Evolutionary conservation across 2,113 vertebrate species (phyloP).

Genomic region (Muntiacus reevesi): DNA sequence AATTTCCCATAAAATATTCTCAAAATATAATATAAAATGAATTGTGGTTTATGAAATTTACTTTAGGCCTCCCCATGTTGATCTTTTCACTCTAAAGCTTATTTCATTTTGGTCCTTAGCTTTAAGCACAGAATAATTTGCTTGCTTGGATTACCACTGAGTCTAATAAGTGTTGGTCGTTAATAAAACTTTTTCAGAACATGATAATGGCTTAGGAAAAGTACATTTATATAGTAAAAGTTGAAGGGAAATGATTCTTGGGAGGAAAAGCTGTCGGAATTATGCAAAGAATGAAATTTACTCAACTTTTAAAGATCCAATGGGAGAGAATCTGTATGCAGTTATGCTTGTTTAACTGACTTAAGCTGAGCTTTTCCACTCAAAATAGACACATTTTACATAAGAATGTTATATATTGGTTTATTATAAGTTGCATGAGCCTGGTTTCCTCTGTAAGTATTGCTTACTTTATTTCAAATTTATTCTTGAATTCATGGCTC

Average conservation of each 20-base stretch:
- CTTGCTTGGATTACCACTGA: background rate
- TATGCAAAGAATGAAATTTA: constrained; percentile 70
- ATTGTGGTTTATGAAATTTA: constrained; percentile 31
- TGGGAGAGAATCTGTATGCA: constrained; percentile 35
- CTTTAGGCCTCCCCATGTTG: background rate
- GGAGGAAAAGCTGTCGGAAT: constrained; percentile 46
- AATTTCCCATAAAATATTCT: background rate
- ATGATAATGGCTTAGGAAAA: constrained; percentile 29
- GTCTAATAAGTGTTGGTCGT: constrained; percentile 4
- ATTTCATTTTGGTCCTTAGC: constrained; percentile 10
- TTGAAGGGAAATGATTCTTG: constrained; percentile 37
- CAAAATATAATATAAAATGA: background rate
- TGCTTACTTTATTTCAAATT: constrained; percentile 45
- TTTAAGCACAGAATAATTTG: constrained; percentile 24
- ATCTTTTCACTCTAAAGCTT: background rate
- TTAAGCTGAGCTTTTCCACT: background rate
- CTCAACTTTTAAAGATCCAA: constrained; percentile 52
- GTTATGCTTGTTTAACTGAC: constrained; percentile 49
- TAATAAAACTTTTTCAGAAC: constrained; percentile 48
- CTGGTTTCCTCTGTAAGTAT: constrained; percentile 27
- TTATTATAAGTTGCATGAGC: constrained; percentile 30
- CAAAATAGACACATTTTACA: constrained; percentile 68
- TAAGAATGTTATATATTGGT: constrained; percentile 58
- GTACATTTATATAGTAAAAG: background rate
- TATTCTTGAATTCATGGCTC: constrained; percentile 6